Evolutionary conservation across 2,888 invertebrate genomes (phyloP), one percentile per base, ranked within the genome.

Genomic region (Elmis aenea): DNA sequence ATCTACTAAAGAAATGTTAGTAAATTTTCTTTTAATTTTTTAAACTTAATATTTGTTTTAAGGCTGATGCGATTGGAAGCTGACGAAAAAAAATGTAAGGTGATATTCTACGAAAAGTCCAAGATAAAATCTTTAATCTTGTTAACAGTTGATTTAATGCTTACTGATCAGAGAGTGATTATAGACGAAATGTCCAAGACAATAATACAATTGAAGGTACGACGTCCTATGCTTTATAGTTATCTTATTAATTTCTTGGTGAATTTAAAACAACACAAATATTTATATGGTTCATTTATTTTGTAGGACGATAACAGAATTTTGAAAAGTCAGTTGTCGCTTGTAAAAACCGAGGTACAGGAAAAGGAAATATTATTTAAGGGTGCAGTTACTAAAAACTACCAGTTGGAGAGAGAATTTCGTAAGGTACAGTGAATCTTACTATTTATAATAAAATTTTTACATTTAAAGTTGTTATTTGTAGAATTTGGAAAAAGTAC

Each of bases 121-220:
- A 58, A 59, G 38, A 61, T 67, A 23, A 67, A 67, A 45, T 54
- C 56, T 2, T 50, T 66, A 23, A 54, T 66, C n/a, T 64, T 62
- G 38, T 47, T 67, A 13, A 59, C 58, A 1, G 38, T 67, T 14
- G 64, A 65, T 24, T 45, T 67, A 26, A 43, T 46, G 15, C 26
- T 54, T n/a, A 66, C 66, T 3, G 55, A 62, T 48, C 64, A 64
- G 37, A 57, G 53, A 26, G 64, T 65, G 43, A 55, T 67, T 11
- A 59, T 66, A 22, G 47, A 58, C 9, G 67, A 67, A 48, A 58
- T 67, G 55, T 51, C 59, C 12, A 42, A 38, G 13, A 60, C 57
- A 47, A 51, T 63, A 20, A 37, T 48, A 11, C 47, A 52, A 30
- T 38, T 62, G 13, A 61, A 62, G 52, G 57, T 55, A 42, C 16